These are phyloP conservation scores for Biston betularia DNA, from an alignment of 2,888 invertebrate genomes.

Conservation along the genomic window DNA sequence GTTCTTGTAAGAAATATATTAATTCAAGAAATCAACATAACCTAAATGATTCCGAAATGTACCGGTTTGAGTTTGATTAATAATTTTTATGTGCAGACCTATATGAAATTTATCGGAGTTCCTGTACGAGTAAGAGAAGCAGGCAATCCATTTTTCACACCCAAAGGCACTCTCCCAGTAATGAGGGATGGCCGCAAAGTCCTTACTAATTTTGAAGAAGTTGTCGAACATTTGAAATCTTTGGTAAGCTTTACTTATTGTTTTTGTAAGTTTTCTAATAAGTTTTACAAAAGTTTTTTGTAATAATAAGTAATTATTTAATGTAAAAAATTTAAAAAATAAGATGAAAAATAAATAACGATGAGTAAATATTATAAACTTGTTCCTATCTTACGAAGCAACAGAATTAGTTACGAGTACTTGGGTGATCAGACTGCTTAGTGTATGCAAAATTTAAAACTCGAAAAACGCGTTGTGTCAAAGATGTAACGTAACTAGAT, in stretches of 20 bases:
- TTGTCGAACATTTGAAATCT: constrained; percentile 89
- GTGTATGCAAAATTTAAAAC: too few relatives aligned
- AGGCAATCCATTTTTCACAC: constrained; percentile 90
- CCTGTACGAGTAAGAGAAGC: constrained; percentile 90
- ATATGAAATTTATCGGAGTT: constrained; percentile 91
- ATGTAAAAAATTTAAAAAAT: too few relatives aligned
- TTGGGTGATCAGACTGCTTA: too few relatives aligned
- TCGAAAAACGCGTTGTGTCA: too few relatives aligned
- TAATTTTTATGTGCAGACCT: constrained; percentile 75
- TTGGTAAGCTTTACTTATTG: constrained; percentile 76
- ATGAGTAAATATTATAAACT: too few relatives aligned
- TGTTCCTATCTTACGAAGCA: too few relatives aligned
- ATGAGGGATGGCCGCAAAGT: constrained; percentile 86
- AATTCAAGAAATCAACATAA: constrained; percentile 49
- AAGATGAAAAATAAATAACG: too few relatives aligned
- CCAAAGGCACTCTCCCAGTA: constrained; percentile 90
- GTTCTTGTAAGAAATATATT: constrained; percentile 87
- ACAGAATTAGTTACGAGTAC: too few relatives aligned
- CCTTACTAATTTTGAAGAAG: constrained; percentile 88
- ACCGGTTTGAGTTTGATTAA: constrained; percentile 51
- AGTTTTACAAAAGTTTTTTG: background rate
- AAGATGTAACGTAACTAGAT: too few relatives aligned
- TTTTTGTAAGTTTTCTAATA: background rate
- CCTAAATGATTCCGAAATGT: constrained; percentile 48
- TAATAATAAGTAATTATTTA: background rate